phyloP scores from a whole-genome alignment of 2,797 vertebrate species.

The Myotis myotis region DNA sequence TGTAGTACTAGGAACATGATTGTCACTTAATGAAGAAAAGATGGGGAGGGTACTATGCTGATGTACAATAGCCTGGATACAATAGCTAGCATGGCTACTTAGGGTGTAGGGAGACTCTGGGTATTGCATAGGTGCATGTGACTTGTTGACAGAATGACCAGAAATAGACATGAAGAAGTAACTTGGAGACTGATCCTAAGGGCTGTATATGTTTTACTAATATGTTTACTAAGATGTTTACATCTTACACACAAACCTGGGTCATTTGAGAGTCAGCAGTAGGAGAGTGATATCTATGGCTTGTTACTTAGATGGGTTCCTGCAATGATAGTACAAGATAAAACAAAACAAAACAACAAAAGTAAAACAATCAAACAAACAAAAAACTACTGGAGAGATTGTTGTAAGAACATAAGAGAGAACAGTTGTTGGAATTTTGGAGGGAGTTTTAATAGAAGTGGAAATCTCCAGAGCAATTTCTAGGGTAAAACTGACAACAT shows the following conservation, averaged over 20 bases:
- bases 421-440: background rate
- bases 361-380: no score
- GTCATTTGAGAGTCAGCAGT: background rate
- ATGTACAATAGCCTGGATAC: no score
- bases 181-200: background rate
- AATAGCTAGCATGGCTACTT: background rate
- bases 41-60: background rate
- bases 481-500: constrained; percentile 29
- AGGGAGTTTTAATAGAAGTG: background rate
- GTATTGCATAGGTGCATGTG: background rate
- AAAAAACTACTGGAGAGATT: background rate
- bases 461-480: background rate
- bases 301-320: background rate
- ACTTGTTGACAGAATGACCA: background rate
- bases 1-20: no score
- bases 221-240: background rate
- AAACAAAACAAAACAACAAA: background rate
- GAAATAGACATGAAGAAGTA: background rate
- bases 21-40: background rate
- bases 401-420: background rate
- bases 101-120: background rate
- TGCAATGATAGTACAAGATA: background rate
- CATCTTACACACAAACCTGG: background rate
- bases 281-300: background rate
- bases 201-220: background rate